Evolutionary conservation across 2,113 vertebrate species (phyloP).

Genomic region (Oryctolagus cuniculus): mOryCun1.1 NC_091444.1:79070001-79070500

Average conservation of each 20-base stretch:
- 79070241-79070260: neutral
- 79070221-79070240: neutral
- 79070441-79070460: neutral
- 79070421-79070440: neutral
- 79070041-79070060: too few relatives aligned
- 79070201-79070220: too few relatives aligned
- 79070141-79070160: too few relatives aligned
- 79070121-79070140: too few relatives aligned
- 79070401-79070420: neutral
- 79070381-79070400: neutral
- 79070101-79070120: too few relatives aligned
- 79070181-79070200: too few relatives aligned
- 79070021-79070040: too few relatives aligned
- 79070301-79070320: neutral
- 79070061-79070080: too few relatives aligned
- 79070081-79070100: too few relatives aligned
- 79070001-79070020: too few relatives aligned
- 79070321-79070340: neutral
- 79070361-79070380: rapidly evolving
- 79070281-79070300: neutral
- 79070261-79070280: neutral
- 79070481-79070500: neutral
- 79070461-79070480: neutral
- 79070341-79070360: neutral
- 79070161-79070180: too few relatives aligned